Evolutionary conservation across 2,888 invertebrate species (phyloP).

Genomic region (Ophonus ardosiacus): DNA sequence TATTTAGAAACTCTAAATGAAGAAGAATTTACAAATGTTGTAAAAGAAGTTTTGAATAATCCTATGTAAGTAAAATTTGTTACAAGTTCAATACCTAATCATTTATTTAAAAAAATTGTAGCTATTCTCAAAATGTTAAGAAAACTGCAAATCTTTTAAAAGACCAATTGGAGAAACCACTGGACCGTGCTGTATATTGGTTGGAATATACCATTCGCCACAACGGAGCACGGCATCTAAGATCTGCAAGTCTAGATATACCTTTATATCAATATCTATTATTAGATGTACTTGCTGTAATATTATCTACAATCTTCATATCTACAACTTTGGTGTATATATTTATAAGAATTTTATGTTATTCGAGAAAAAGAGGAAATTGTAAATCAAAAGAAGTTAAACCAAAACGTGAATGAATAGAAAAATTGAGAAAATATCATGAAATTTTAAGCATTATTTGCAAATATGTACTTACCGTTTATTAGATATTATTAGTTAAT

Average conservation of each 20-base stretch:
- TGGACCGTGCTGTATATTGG: constrained; percentile 51
- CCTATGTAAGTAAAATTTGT: constrained; percentile 52
- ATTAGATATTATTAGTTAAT: no score
- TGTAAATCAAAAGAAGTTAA: no score
- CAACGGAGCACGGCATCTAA: constrained; percentile 62
- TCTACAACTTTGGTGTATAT: no score
- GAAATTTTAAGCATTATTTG: no score
- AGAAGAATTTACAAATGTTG: constrained; percentile 72
- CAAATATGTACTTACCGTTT: no score
- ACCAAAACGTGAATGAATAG: no score
- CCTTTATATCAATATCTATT: constrained; percentile 58
- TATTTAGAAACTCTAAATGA: constrained; percentile 73
- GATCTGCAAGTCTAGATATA: constrained; percentile 42
- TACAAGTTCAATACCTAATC: no score
- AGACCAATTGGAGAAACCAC: constrained; percentile 56
- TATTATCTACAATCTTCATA: no score
- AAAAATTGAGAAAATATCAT: no score
- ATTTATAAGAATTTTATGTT: no score
- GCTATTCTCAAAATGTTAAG: constrained; percentile 58
- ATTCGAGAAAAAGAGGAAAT: no score
- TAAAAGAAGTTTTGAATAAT: constrained; percentile 74
- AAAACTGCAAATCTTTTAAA: constrained; percentile 53
- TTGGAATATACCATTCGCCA: constrained; percentile 52
- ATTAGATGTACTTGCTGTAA: constrained; percentile 60
- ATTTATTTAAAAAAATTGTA: not conserved